phyloP scores from a whole-genome alignment of 2,797 vertebrate genomes.

The Gymnodraco acuticeps region DNA sequence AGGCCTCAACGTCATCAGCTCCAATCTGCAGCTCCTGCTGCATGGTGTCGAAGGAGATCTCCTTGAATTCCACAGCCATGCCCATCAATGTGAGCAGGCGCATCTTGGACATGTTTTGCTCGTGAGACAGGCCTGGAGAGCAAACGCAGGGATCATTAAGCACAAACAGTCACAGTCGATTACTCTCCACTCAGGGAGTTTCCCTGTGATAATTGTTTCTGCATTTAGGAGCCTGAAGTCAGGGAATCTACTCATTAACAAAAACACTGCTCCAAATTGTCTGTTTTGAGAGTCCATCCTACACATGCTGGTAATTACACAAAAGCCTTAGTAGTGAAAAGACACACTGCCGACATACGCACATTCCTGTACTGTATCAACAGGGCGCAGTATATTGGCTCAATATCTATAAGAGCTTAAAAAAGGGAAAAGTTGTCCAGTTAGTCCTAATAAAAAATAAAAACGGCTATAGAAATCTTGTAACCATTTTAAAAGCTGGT shows the following conservation, averaged over 20 bases:
- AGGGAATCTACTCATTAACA: constrained; percentile 75
- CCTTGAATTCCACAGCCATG: constrained; percentile 98
- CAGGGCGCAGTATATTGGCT: constrained; percentile 24
- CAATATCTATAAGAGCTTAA: neutral
- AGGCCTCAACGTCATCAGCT: constrained; percentile 96
- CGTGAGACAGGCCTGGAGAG: constrained; percentile 91
- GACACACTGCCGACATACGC: constrained; percentile 67
- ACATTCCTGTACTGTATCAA: constrained; percentile 72
- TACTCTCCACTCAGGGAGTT: constrained; percentile 73
- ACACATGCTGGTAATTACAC: constrained; percentile 73
- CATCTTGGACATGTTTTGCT: constrained; percentile 99
- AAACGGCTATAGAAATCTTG: neutral
- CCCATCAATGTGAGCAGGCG: constrained; percentile 98
- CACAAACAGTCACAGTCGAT: constrained; percentile 88
- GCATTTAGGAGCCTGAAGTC: constrained; percentile 58
- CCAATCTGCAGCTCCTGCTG: constrained; percentile 97
- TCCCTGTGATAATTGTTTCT: constrained; percentile 70
- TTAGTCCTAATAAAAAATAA: neutral
- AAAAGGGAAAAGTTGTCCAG: neutral
- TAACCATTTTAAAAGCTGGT: neutral
- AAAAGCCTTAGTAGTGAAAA: constrained; percentile 49
- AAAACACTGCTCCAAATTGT: constrained; percentile 62
- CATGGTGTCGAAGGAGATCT: constrained; percentile 97
- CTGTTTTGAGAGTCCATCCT: constrained; percentile 74
- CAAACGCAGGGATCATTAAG: constrained; percentile 90